These are phyloP conservation scores for Pegoplata infirma DNA, from an alignment of 2,888 invertebrate species.

Conservation along the genomic window DNA sequence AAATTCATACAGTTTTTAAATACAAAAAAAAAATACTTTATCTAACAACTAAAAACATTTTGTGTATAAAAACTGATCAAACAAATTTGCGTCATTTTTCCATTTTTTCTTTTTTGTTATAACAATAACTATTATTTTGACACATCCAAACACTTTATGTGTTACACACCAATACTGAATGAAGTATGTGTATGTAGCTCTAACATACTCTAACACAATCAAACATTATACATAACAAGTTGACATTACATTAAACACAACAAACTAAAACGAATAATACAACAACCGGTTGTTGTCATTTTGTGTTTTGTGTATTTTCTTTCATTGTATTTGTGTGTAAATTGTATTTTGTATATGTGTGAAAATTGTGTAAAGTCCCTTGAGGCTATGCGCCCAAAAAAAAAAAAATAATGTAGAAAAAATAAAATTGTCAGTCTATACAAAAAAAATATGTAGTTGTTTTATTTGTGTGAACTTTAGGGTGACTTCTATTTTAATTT, in stretches of 20 bases:
- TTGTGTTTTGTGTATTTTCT: neutral
- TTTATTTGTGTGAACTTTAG: slow-evolving; percentile 17
- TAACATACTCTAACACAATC: slow-evolving; percentile 15
- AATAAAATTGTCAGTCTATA: slow-evolving; percentile 46
- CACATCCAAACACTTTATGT: slow-evolving; percentile 33
- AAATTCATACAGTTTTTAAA: too few species aligned
- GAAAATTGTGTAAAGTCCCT: slow-evolving; percentile 70
- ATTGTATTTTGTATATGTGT: slow-evolving; percentile 5
- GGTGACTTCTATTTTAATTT: neutral
- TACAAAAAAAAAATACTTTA: neutral
- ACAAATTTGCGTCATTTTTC: slow-evolving; percentile 14
- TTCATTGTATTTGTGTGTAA: neutral
- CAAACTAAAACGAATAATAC: neutral
- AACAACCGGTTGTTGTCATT: slow-evolving; percentile 24
- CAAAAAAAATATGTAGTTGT: slow-evolving; percentile 42
- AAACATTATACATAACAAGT: slow-evolving; percentile 51
- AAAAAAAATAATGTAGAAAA: slow-evolving; percentile 40
- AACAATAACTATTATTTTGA: slow-evolving; percentile 39
- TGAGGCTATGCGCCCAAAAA: slow-evolving; percentile 67
- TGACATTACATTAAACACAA: slow-evolving; percentile 39
- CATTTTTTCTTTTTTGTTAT: too few species aligned
- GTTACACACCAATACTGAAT: neutral
- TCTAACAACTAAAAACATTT: neutral
- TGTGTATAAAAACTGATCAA: slow-evolving; percentile 1
- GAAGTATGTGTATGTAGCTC: too few species aligned